Evolutionary conservation across 2,888 invertebrate species (phyloP), one percentile per base, ranked within the genome.

Genomic region (Cheilosia soror): DNA sequence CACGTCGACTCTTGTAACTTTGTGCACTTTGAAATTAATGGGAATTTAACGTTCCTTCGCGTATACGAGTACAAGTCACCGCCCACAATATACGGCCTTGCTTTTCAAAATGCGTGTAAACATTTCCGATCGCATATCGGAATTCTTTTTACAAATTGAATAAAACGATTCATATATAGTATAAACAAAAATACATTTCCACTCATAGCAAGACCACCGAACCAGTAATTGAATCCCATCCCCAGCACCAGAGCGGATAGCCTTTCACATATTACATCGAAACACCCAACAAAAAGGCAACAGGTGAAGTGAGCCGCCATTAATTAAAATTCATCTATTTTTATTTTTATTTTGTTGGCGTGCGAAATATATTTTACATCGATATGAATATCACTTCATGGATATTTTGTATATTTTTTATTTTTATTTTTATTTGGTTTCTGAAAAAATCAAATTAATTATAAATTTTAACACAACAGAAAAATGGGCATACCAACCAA

Each of bases 11-110:
- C 62, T 37, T 25, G 6, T 44, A 7, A 9, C 42, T n/a, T 15
- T 44, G 62, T 60, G 77, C 73, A 77, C 27, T 82, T 73, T 55
- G 27, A 86, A 85, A 78, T 82, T 78, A 78, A 86, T 78, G 73
- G 73, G 51, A 73, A 78, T 73, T 77, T 63, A 66, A 76, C 49
- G 62, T 72, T 79, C 40, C 42, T 62, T 37, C 31, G 47, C 13
- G 42, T 33, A 9, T 60, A n/a, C 29, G 25, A 55, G 15, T 42
- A n/a, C 29, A 31, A 49, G 15, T 42, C 33, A 42, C 60, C 76
- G 58, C 71, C 20, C 49, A 65, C 69, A 60, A 33, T 33, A 33
- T 33, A 11, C 37, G 1, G 37, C 11, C 11, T 11, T 11, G 62
- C 66, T 68, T 72, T 60, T 7, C 40, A 78, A 65, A 55, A 62